Conservation (phyloP, 2,113 vertebrate genomes). For the Amia ocellicauda region DNA sequence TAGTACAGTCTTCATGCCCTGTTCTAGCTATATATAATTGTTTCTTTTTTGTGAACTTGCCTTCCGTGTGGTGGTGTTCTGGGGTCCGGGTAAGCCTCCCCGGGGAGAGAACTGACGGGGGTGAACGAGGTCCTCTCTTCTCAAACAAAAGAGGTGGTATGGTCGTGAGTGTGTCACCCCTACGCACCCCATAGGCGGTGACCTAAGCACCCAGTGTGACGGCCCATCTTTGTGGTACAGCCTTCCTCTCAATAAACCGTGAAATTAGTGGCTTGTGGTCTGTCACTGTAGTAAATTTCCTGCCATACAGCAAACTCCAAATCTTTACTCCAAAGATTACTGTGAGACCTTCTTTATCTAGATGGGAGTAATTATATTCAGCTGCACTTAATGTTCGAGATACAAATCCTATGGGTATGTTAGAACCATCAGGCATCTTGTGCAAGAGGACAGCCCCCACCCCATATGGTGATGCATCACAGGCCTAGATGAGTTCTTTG, state of each 20-base stretch:
- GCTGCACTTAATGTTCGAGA: no score
- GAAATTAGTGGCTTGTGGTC: conserved; percentile 4
- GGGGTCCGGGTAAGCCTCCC: no score
- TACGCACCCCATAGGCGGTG: no score
- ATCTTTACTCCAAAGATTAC: not conserved
- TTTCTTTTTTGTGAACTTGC: no score
- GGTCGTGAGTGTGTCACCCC: no score
- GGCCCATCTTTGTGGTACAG: not conserved
- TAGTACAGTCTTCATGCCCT: no score
- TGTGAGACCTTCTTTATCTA: not conserved
- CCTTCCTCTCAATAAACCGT: not conserved
- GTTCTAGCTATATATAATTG: no score
- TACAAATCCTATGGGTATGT: not conserved
- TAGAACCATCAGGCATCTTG: not conserved
- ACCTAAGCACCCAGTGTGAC: not conserved
- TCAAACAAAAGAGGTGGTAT: no score
- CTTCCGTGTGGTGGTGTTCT: no score
- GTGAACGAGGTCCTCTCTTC: no score
- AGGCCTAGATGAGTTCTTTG: not conserved
- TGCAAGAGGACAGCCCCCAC: not conserved
- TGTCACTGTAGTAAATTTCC: conserved; percentile 20
- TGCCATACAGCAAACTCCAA: not conserved
- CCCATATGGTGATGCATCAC: not conserved
- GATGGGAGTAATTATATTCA: not conserved
- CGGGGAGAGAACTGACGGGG: no score